Base-by-base conservation (phyloP, 2,888 invertebrate species). In the Andrena haemorrhoa region DNA sequence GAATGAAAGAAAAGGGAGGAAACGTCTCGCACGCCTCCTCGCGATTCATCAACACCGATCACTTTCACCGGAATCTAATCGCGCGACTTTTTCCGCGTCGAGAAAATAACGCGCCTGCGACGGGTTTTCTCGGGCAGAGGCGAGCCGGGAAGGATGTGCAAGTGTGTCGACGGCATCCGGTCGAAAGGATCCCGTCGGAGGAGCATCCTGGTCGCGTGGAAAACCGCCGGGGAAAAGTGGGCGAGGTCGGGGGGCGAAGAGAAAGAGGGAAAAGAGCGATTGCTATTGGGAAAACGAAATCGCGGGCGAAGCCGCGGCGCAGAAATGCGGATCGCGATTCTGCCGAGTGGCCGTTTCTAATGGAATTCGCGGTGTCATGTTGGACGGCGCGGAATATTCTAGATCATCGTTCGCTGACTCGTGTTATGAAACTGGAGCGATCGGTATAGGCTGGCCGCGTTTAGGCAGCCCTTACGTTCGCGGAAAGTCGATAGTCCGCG, bases 91-190 rank as follows among this genome's bases (percentile, higher is more conserved):
- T 76, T 31, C 12, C 58, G 29, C 35, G 20, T 56, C 64, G 58
- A 58, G 66, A 76, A 66, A 79, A 76, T 66, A 47, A 70, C 49
- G 51, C 20, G 29, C n/a, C 33, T 10, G n/a, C 35, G 20, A 41
- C 41, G 33, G n/a, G 20, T 10, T 26, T n/a, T 33, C 35, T 35
- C 35, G 29, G 29, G 23, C 0, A 4, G 6, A n/a, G 29, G 60
- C 4, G 20, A 23, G 5, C 2, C 16, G 20, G 16, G 26, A 73
- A 29, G 49, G 61, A 76, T 69, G 23, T 65, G 16, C 53, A 41
- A 63, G 82, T 35, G 16, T 82, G 77, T 75, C 82, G 74, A 82
- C 75, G 60, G 53, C 71, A 82, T 78, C 78, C 82, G 83, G 81
- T 41, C 81, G 66, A 82, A 71, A 66, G 79, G 79, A 76, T 41